Percentiles rank a stretch among this genome's conserved stretches.
These are phyloP conservation scores for Prenolepis imparis DNA, from an alignment of 2,888 invertebrate genomes.

Conservation along the genomic window DNA sequence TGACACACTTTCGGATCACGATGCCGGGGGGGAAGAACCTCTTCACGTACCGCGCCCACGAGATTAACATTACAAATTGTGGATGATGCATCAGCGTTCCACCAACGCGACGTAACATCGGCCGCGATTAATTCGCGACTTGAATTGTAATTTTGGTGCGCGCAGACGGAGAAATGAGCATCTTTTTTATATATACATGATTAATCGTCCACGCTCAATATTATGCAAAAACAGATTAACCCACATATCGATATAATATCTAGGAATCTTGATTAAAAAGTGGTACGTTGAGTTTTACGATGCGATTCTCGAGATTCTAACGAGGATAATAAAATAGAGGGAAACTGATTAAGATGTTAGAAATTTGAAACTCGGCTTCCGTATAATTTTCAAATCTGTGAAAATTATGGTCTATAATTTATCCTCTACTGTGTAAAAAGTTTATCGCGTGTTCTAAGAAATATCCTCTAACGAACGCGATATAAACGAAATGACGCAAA, in stretches of 20 bases:
- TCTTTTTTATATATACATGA: neutral
- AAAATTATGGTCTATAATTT: neutral
- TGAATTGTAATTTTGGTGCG: neutral
- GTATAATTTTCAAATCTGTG: neutral
- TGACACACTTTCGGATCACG: slow-evolving; percentile 75
- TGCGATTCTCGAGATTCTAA: neutral
- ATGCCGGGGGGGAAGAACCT: neutral
- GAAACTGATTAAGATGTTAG: neutral
- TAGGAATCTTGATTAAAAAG: slow-evolving; percentile 53
- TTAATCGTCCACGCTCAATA: slow-evolving; percentile 26
- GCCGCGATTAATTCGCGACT: neutral
- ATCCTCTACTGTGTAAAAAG: neutral
- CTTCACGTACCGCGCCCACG: slow-evolving; percentile 70
- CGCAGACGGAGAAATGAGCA: neutral
- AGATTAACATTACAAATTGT: slow-evolving; percentile 78
- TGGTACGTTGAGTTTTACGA: slow-evolving; percentile 50
- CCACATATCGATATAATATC: slow-evolving; percentile 39
- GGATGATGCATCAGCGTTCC: slow-evolving; percentile 8
- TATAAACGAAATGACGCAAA: neutral
- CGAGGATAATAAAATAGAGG: neutral
- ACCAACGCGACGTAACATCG: slow-evolving; percentile 1
- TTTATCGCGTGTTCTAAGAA: neutral
- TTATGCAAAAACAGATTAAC: slow-evolving; percentile 67
- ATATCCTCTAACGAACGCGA: neutral
- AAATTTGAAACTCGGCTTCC: neutral